Evolutionary conservation across 2,113 vertebrate genomes (phyloP), one percentile per base, ranked within the genome.

Genomic region (Pseudorhombus dupliciocellatus): DNA sequence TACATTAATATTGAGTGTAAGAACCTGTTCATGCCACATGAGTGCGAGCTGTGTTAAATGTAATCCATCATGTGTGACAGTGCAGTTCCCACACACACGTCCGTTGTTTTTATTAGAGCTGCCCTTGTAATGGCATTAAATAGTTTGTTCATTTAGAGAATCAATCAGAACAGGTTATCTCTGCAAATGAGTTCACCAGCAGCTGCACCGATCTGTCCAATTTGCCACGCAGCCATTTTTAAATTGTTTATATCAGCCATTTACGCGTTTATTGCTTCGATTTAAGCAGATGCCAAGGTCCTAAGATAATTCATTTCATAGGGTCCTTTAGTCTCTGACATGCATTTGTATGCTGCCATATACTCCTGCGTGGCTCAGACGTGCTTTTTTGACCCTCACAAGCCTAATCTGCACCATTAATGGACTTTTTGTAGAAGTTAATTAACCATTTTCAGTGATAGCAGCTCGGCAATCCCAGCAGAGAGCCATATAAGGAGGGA

Each of bases 391-490:
- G 85, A 85, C 84, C 79, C 86, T 84, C 84, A 53, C 50, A 87
- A 86, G 81, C 71, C 71, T 90, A 87, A 92, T 92, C 84, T 88
- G 59, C 44, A 60, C 77, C 84, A 79, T 90, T 90, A 89, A 91
- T 90, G 79, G 89, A 92, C 89, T 92, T 92, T 91, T 85, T 90
- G 86, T 90, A 83, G 86, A 89, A 90, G 85, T 91, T 91, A 90
- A 93, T 89, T 89, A 89, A 91, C 69, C 90, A 89, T 92, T 90
- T 91, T 91, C 88, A 91, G 70, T 81, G 79, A 89, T 89, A 87
- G 87, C 84, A 79, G 80, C 72, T 57, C 69, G 87, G 87, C 79
- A 80, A 82, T 93, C 91, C 92, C 91, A 91, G 84, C 64, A 89
- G 88, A 92, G 79, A 79, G 80, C 79, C 79, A 73, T 77, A 78